Conservation (phyloP, 2,113 vertebrate genomes). For the Grus americana region DNA sequence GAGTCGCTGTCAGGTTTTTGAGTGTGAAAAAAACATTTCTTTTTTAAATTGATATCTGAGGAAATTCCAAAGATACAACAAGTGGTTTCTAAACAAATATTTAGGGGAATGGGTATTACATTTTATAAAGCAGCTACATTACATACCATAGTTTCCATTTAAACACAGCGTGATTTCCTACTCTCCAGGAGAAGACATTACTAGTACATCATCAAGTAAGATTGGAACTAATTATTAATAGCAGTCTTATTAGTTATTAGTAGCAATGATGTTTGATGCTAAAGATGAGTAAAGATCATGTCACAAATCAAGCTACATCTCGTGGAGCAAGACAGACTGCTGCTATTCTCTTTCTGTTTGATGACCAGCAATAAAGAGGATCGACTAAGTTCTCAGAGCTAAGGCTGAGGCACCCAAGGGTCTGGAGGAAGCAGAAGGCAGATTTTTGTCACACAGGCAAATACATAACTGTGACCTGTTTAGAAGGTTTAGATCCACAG, state of each 20-base stretch:
- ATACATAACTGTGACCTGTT: not conserved
- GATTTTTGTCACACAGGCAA: not conserved
- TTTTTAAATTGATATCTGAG: not conserved
- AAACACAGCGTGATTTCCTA: not conserved
- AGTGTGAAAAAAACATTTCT: accelerated
- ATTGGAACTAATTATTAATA: not conserved
- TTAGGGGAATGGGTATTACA: not conserved
- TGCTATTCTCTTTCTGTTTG: not conserved
- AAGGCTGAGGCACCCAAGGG: not conserved
- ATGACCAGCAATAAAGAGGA: not conserved
- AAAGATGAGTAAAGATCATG: not conserved
- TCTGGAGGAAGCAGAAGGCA: not conserved
- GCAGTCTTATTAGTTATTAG: not conserved
- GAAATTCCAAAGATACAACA: not conserved
- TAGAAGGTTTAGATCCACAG: not conserved
- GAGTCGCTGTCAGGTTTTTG: not conserved
- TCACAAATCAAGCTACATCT: not conserved
- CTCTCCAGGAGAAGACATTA: not conserved
- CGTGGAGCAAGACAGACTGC: not conserved
- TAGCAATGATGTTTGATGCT: not conserved
- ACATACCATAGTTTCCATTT: not conserved
- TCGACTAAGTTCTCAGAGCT: not conserved
- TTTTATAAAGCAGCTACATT: not conserved
- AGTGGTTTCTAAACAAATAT: not conserved
- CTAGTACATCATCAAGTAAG: not conserved